Evolutionary conservation across 2,797 vertebrate species (phyloP).

Genomic region (Prunella strophiata): DNA sequence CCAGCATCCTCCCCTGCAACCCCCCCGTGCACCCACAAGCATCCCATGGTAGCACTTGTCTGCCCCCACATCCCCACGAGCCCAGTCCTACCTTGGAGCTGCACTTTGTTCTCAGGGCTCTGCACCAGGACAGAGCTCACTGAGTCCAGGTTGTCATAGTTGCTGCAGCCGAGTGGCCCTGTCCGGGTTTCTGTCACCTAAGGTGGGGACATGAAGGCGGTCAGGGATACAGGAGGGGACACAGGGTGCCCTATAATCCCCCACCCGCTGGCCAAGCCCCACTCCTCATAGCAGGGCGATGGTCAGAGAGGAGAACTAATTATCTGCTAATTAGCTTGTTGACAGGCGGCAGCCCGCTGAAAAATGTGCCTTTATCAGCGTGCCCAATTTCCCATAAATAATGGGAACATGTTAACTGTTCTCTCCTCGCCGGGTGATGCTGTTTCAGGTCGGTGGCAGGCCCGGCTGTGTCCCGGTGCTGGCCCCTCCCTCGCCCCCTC

Average conservation of each 20-base stretch:
- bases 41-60: neutral
- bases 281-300: neutral
- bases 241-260: fast-evolving
- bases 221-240: neutral
- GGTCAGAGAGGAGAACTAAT: constrained; percentile 61
- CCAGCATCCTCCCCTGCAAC: neutral
- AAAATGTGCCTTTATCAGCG: constrained; percentile 71
- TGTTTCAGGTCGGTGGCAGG: fast-evolving
- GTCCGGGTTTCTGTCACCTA: constrained; percentile 98
- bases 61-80: fast-evolving
- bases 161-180: constrained; percentile 97
- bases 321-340: constrained; percentile 71
- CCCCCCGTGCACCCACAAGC: fast-evolving
- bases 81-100: constrained; percentile 87
- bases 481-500: neutral
- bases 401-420: neutral
- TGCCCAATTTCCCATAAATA: constrained; percentile 70
- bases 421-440: neutral
- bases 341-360: constrained; percentile 64
- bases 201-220: neutral
- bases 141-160: constrained; percentile 98
- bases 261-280: neutral
- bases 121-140: constrained; percentile 98
- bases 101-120: constrained; percentile 98
- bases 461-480: fast-evolving